Percentiles rank a stretch among this genome's conserved stretches.
phyloP scores from a whole-genome alignment of 2,888 invertebrate genomes.

The Calameuta filiformis region DNA sequence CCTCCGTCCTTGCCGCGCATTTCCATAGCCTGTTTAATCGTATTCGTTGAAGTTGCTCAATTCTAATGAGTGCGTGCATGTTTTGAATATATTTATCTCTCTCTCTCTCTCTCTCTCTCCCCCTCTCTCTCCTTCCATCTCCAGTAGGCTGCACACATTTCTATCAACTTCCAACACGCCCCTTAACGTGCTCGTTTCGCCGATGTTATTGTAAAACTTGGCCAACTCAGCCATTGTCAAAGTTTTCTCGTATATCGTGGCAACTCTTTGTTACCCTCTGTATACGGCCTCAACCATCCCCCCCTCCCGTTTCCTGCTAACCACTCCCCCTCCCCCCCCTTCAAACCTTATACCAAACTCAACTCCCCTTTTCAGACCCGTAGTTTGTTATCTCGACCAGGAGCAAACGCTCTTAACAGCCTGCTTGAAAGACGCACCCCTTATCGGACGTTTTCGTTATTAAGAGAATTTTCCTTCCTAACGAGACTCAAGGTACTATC shows the following conservation, averaged over 20 bases:
- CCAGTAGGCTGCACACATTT: neutral
- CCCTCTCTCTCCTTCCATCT: no score
- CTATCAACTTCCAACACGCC: conserved; percentile 1
- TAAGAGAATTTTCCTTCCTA: no score
- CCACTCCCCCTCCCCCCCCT: neutral
- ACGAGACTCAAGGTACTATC: no score
- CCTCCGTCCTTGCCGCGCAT: no score
- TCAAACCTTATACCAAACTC: neutral
- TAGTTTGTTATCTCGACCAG: conserved; percentile 1
- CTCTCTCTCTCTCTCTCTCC: no score
- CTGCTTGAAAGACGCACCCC: neutral
- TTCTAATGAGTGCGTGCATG: no score
- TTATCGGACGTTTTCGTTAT: neutral
- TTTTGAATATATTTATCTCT: no score
- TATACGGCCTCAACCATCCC: neutral
- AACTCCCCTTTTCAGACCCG: neutral
- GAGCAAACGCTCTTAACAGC: conserved; percentile 4
- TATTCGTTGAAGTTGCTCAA: no score
- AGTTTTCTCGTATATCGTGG: conserved; percentile 16
- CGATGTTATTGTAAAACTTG: conserved; percentile 19
- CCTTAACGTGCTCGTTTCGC: conserved; percentile 1
- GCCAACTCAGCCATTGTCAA: conserved; percentile 20
- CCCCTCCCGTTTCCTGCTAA: neutral
- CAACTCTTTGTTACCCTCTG: conserved; percentile 15
- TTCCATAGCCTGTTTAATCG: no score